Evolutionary conservation across 2,888 invertebrate genomes (phyloP).

Genomic region (Plagodis pulveraria): DNA sequence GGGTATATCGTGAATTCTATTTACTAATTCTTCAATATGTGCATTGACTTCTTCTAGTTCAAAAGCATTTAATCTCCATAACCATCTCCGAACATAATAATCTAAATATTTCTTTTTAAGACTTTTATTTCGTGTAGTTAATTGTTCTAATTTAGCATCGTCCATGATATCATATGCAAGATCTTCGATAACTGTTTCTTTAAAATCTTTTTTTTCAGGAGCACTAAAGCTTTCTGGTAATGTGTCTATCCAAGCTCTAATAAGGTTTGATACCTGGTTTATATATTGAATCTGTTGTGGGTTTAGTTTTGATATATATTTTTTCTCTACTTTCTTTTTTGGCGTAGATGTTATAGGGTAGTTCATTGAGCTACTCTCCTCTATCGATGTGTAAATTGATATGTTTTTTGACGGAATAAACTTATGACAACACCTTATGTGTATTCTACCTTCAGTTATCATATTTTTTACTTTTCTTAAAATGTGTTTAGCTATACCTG

Average conservation of each 20-base stretch:
- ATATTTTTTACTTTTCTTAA: constrained; percentile 16
- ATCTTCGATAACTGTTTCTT: constrained; percentile 52
- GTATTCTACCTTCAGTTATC: constrained; percentile 4
- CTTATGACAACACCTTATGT: constrained; percentile 5
- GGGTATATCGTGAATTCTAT: constrained; percentile 41
- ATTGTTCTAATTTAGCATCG: constrained; percentile 48
- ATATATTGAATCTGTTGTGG: constrained; percentile 49
- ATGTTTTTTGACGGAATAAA: constrained; percentile 28
- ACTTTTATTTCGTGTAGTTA: constrained; percentile 38
- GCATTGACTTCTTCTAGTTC: constrained; percentile 45
- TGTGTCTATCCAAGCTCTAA: constrained; percentile 53
- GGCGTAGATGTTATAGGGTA: constrained; percentile 50
- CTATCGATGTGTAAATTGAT: constrained; percentile 47
- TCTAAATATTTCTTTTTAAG: constrained; percentile 43
- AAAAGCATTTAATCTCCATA: constrained; percentile 50
- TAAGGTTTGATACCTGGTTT: constrained; percentile 40
- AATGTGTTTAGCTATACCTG: constrained; percentile 27
- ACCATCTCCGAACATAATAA: constrained; percentile 53
- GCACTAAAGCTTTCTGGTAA: constrained; percentile 46
- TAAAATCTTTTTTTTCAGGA: constrained; percentile 46
- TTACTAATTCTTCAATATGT: constrained; percentile 43
- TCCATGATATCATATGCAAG: constrained; percentile 57
- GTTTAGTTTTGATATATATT: constrained; percentile 43
- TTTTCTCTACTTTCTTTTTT: constrained; percentile 37
- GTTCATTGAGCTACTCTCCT: constrained; percentile 19